Base-by-base conservation (phyloP, 2,797 vertebrate species). In the Apodemus agrarius region DNA sequence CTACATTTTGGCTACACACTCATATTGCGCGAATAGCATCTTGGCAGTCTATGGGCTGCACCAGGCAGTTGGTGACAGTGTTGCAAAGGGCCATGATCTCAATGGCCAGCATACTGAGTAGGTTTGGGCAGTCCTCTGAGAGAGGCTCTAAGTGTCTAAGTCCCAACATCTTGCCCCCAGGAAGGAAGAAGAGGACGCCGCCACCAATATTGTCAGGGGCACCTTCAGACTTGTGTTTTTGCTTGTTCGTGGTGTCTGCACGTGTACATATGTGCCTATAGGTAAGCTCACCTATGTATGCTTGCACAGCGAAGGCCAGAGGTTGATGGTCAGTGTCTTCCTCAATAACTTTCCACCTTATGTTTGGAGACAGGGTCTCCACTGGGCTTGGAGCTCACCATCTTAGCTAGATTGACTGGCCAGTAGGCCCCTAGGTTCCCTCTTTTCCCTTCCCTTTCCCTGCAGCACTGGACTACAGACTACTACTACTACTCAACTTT, bases 1-100 rank as follows among this genome's bases (percentile, higher is more conserved):
- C 99, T 0, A 98, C 99, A 87, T 97, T 99, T 97, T 99, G 99
- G 92, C 99, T 99, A 96, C 99, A 99, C 10, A 98, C 59, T 34
- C 99, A 93, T 80, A 99, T 99, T 3, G 99, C 99, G 57, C 97
- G 98, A 88, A 98, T 98, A 46, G 99, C 99, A 97, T 99, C 99
- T 99, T 61, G 59, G 22, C 21, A 11, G 16, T 14, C 14, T 14
- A 54, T 14, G 16, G 52, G 52, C 16, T 54, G 13, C 52, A 54
- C 16, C 52, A 54, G 52, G 52, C 16, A 4, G 59, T 61, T 61
- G 59, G 59, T 61, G 59, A 24, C 59, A 24, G 59, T 24, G 21
- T 61, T 0, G 0, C 22, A 61, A 24, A 61, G 59, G 59, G 59
- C 22, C 59, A 24, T 61, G 59, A 61, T 61, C 59, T 61, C 22